A percentile compares a stretch with the other conserved stretches of the same genome.
Conservation (phyloP, 2,888 invertebrate genomes). For the Choreutis nemorana region DNA sequence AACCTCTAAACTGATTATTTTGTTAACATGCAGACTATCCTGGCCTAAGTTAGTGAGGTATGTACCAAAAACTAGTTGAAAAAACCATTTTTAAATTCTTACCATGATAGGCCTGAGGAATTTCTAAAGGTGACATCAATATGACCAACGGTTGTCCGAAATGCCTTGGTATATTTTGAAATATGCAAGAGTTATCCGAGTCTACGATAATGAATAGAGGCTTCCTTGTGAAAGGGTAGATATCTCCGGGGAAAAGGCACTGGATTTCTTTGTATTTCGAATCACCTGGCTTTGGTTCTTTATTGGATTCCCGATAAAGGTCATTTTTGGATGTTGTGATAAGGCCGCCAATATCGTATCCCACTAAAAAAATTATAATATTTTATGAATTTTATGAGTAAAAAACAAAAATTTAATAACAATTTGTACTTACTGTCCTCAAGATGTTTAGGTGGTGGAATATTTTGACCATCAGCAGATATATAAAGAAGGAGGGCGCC, state of each 20-base stretch:
- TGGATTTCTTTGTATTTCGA: conserved; percentile 69
- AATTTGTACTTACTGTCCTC: conserved; percentile 78
- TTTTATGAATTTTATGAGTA: neutral
- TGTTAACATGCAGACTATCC: too few species aligned
- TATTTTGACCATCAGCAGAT: conserved; percentile 91
- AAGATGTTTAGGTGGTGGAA: conserved; percentile 80
- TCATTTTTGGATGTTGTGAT: conserved; percentile 88
- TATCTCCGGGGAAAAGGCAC: conserved; percentile 91
- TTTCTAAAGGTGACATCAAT: conserved; percentile 92
- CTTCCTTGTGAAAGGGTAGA: conserved; percentile 90
- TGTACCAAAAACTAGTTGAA: too few species aligned
- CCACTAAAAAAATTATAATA: conserved; percentile 59
- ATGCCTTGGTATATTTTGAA: conserved; percentile 86
- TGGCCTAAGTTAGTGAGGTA: too few species aligned
- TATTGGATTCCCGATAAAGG: conserved; percentile 50
- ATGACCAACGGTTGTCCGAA: conserved; percentile 95
- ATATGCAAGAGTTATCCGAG: conserved; percentile 93
- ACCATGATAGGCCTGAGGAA: conserved; percentile 87
- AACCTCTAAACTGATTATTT: too few species aligned
- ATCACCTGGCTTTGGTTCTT: conserved; percentile 17
- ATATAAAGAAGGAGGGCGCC: conserved; percentile 92
- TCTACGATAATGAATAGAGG: conserved; percentile 94
- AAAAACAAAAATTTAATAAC: neutral
- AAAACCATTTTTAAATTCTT: too few species aligned
- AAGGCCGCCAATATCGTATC: conserved; percentile 91